Conservation (phyloP, 2,888 invertebrate species). For the Conchocele bisecta region DNA sequence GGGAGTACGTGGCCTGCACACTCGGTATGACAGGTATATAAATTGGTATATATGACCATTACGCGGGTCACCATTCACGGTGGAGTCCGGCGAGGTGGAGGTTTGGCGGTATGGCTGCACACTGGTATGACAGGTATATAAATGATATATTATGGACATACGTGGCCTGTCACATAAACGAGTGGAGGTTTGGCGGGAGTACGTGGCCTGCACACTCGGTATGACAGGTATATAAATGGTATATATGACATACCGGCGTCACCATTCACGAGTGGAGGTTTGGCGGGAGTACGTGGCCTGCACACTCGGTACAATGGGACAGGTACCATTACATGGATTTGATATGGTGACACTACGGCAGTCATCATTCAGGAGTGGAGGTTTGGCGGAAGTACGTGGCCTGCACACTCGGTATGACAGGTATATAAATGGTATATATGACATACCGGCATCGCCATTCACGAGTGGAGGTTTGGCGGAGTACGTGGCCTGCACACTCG, state of each 20-base stretch:
- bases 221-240: too few relatives aligned
- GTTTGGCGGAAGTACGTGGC: constrained; percentile 73
- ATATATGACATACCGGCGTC: constrained; percentile 65
- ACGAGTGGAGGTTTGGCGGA: constrained; percentile 63
- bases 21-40: too few relatives aligned
- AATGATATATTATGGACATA: too few relatives aligned
- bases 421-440: too few relatives aligned
- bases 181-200: constrained; percentile 42
- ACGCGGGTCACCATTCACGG: too few relatives aligned
- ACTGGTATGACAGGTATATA: too few relatives aligned
- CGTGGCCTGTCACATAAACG: constrained; percentile 34
- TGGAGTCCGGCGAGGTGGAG: too few relatives aligned
- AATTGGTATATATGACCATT: too few relatives aligned
- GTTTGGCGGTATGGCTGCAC: too few relatives aligned
- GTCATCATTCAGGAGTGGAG: constrained; percentile 65
- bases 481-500: constrained; percentile 74
- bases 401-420: constrained; percentile 72
- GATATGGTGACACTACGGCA: constrained; percentile 47
- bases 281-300: constrained; percentile 72
- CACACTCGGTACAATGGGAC: constrained; percentile 75
- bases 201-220: too few relatives aligned
- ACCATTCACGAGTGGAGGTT: constrained; percentile 64
- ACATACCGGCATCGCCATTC: constrained; percentile 68
- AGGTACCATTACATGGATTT: too few relatives aligned
- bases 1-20: too few relatives aligned